Evolutionary conservation across 1,140 invertebrate species (phyloP), one percentile per base, ranked within the genome.

Genomic region (Lethrus apterus): DNA sequence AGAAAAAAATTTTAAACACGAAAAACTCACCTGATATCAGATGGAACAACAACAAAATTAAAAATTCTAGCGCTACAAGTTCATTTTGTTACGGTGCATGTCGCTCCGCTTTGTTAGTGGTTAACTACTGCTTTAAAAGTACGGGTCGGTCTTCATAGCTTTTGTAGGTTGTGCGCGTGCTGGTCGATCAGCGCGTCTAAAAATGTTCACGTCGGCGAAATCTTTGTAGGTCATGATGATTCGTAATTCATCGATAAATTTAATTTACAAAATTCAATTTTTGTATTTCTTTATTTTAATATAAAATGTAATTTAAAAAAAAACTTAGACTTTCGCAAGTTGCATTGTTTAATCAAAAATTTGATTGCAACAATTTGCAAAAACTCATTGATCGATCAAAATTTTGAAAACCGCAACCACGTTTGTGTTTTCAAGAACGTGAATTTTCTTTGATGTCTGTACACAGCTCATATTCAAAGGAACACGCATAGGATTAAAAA

Each of bases 71-170:
- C n/a, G n/a, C n/a, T n/a, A n/a, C n/a, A n/a, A n/a, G n/a, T n/a
- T n/a, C 35, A 38, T 38, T 38, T 38, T 38, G 18, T 38, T 4
- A n/a, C 18, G 18, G 35, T 21, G 35, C 9, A 9, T 11, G 24
- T 11, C 20, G 14, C 35, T 11, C 19, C 35, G 18, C 35, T 38
- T 38, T 38, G 35, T 23, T 38, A 38, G 18, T 23, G 24, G 35
- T 38, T 38, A 18, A 23, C 35, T 38, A 38, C 35, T 23, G 18
- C 35, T 38, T 38, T 38, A 38, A 38, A 38, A 21, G 19, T 19
- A 23, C 14, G 19, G 19, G 35, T 23, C n/a, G 24, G 11, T 20
- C 1, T 38, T 38, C 24, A 18, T 38, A 38, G 35, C 35, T 38
- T 38, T 38, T 21, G 34, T 36, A 38, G 7, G 35, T 3, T 21